Percentiles rank a stretch among this genome's conserved stretches.
Conservation (phyloP, 2,113 vertebrate species). For the Elgaria multicarinata region DNA sequence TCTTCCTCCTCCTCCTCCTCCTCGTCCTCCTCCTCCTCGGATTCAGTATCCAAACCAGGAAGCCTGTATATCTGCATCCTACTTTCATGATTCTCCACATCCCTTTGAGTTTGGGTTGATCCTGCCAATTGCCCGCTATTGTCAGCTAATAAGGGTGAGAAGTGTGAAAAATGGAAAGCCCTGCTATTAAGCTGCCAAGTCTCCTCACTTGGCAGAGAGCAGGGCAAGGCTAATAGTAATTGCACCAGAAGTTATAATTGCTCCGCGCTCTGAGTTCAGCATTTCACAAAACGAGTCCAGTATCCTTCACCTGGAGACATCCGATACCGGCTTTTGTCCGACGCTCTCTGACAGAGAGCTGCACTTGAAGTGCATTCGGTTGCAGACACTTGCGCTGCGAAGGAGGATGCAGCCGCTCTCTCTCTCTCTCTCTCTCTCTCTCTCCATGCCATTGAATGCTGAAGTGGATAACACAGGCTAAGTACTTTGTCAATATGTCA, state of each 20-base stretch:
- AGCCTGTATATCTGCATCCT: slow-evolving; percentile 43
- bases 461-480: not conserved
- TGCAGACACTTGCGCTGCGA: not conserved
- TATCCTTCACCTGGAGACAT: slow-evolving; percentile 55
- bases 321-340: slow-evolving; percentile 40
- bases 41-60: too few species aligned
- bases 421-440: not conserved
- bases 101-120: slow-evolving; percentile 46
- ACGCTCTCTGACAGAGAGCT: not conserved
- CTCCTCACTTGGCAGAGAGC: slow-evolving; percentile 60
- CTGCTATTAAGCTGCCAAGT: slow-evolving; percentile 62
- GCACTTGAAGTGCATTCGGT: slow-evolving; percentile 36
- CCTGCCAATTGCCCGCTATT: slow-evolving; percentile 55
- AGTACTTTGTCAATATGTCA: slow-evolving; percentile 37
- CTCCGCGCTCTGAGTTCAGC: slow-evolving; percentile 53
- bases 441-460: slow-evolving; percentile 21
- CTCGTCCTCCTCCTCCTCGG: rapidly evolving
- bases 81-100: slow-evolving; percentile 27
- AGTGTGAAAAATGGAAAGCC: slow-evolving; percentile 59
- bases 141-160: slow-evolving; percentile 69
- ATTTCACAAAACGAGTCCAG: slow-evolving; percentile 48
- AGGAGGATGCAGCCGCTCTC: slow-evolving; percentile 39
- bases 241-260: slow-evolving; percentile 70
- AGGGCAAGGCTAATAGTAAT: slow-evolving; percentile 58
- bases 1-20: rapidly evolving